Evolutionary conservation across 2,888 invertebrate genomes (phyloP), one percentile per base, ranked within the genome.

Genomic region (Diarsia brunnea): DNA sequence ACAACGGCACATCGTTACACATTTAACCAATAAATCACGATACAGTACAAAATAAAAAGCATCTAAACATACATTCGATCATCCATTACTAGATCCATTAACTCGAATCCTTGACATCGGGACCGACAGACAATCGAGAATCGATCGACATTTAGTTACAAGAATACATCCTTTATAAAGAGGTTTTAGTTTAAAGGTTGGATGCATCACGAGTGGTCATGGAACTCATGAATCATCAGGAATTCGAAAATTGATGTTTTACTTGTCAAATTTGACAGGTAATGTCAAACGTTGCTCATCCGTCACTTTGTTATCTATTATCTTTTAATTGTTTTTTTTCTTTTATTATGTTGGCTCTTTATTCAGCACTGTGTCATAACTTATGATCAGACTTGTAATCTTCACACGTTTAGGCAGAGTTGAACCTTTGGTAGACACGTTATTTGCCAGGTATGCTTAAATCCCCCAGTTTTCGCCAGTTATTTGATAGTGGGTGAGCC

Each of bases 101-200:
- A 76, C 3, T 67, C 47, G 51, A 61, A 55, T 61, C 84, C 86
- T 86, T 88, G 88, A 69, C 75, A 75, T 79, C 81, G 64, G 72
- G 43, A 45, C 72, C 65, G 51, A 75, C 5, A 81, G 43, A 81
- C 64, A 81, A 78, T 72, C 58, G 77, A 86, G 80, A 79, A 78
- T 80, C 78, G 74, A 83, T 84, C 67, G 80, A 86, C 75, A 84
- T 83, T 82, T 73, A 60, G 71, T 45, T 74, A 75, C 74, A 82
- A 69, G n/a, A 67, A 47, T 78, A 81, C 81, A 88, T 88, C 86
- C 87, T 88, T 86, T 79, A 84, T 78, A 60, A 55, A 24, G 66
- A 79, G 60, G 71, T n/a, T 75, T 69, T 12, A 16, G 11, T 73
- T 70, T 64, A 81, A 86, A 88, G 86, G 88, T 88, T 84, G 68